Conservation (phyloP, 2,797 vertebrate species). For the Pangasius mekongensis region DNA sequence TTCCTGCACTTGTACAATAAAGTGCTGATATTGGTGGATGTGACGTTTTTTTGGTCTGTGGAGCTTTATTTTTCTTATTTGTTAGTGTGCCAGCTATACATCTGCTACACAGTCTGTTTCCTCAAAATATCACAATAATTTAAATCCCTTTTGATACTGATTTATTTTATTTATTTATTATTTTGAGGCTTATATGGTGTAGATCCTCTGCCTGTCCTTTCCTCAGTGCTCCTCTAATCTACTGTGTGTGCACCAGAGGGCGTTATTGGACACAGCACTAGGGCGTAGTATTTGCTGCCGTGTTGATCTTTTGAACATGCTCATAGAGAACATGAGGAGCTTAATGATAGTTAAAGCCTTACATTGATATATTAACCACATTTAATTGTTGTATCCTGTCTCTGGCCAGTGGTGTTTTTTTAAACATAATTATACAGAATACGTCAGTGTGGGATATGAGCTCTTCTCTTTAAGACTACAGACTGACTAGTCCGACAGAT, state of each 20-base stretch:
- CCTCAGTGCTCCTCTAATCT: not conserved
- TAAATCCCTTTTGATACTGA: not conserved
- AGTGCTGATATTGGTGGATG: not conserved
- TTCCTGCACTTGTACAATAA: not conserved
- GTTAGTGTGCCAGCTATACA: not conserved
- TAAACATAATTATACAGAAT: not conserved
- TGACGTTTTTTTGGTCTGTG: not conserved
- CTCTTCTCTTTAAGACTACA: not conserved
- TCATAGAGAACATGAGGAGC: not conserved
- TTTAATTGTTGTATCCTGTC: not conserved
- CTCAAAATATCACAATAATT: not conserved
- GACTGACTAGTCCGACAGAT: not conserved
- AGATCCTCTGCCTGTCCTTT: not conserved
- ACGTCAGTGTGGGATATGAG: not conserved
- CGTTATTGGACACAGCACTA: not conserved
- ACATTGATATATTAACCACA: not conserved
- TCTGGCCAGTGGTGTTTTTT: not conserved
- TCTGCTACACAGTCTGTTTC: not conserved
- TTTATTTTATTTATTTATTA: too few relatives aligned
- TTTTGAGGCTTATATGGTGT: not conserved
- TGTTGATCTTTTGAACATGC: not conserved
- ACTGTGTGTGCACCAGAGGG: constrained; percentile 14
- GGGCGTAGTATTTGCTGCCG: not conserved
- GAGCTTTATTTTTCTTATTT: not conserved
- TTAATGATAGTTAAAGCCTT: not conserved